Evolutionary conservation across 2,113 vertebrate species (phyloP), one percentile per base, ranked within the genome.

Genomic region (Loxodonta africana): DNA sequence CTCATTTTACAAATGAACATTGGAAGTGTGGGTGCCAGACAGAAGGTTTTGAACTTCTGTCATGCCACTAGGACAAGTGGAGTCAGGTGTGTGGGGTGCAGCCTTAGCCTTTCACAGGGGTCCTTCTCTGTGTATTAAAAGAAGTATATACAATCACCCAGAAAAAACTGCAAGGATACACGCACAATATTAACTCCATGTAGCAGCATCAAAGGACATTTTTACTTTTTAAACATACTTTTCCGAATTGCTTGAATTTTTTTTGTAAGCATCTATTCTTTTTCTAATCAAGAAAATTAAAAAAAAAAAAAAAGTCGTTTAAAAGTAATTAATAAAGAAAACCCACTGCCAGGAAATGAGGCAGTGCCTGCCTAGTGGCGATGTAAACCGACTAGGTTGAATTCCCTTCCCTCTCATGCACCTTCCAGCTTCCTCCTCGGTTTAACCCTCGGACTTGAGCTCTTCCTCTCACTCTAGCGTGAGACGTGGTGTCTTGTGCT

Each of bases 401-500:
- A 33, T 8, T 74, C 37, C 2, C 26, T 60, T 10, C 21, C 46
- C 25, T 88, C 65, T 51, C 10, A 0, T 15, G 33, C 44, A 6
- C 26, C 44, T 18, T 37, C 18, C 6, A 25, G 67, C 26, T 2
- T 28, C 63, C 37, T 20, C 78, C 37, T 48, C 14, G n/a, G 44
- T 20, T 33, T n/a, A 15, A 2, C 2, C 14, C 9, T 6, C 25
- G 11, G 8, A 21, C 26, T 8, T 8, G 17, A 28, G 53, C 3
- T 81, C 6, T 23, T 26, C 21, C 17, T 41, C 63, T 83, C 48
- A 26, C 28, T 74, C 14, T 44, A 17, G 21, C n/a, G 2, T 26
- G n/a, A 28, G 80, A 53, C 0, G n/a, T 15, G 17, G 7, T 2
- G 0, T 12, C 63, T 2, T 20, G 9, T 25, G 53, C 9, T 41